phyloP scores from a whole-genome alignment of 2,888 invertebrate species.

The Parnassius mnemosyne region DNA sequence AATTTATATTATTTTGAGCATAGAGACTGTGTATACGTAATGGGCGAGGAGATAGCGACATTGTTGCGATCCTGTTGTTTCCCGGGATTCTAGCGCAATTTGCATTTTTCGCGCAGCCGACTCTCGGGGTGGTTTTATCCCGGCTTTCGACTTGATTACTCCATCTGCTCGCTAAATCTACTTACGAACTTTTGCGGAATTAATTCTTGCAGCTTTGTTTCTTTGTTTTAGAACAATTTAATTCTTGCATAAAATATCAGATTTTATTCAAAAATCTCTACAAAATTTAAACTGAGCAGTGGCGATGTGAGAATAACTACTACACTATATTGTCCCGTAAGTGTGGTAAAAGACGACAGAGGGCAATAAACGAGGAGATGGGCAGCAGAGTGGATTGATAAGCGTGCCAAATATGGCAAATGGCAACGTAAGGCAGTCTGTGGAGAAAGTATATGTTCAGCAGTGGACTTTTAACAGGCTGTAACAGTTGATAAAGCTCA shows the following conservation, averaged over 20 bases:
- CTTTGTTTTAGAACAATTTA: conserved; percentile 3
- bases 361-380: too few species aligned
- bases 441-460: too few species aligned
- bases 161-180: conserved; percentile 40
- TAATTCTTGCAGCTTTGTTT: conserved; percentile 25
- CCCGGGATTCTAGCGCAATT: conserved; percentile 51
- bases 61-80: conserved; percentile 39
- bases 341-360: too few species aligned
- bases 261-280: neutral
- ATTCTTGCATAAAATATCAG: conserved; percentile 3
- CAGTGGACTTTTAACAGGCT: too few species aligned
- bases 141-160: conserved; percentile 48
- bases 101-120: conserved; percentile 50
- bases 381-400: too few species aligned
- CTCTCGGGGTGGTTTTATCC: conserved; percentile 27
- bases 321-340: too few species aligned
- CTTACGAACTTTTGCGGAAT: conserved; percentile 38
- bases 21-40: conserved; percentile 29
- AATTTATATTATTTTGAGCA: neutral
- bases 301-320: too few species aligned
- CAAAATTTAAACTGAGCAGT: too few species aligned
- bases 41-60: conserved; percentile 26
- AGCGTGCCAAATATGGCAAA: too few species aligned
- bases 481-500: too few species aligned
- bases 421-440: too few species aligned